Evolutionary conservation across 2,113 vertebrate species (phyloP).

Genomic region (Pseudonaja textilis): DNA sequence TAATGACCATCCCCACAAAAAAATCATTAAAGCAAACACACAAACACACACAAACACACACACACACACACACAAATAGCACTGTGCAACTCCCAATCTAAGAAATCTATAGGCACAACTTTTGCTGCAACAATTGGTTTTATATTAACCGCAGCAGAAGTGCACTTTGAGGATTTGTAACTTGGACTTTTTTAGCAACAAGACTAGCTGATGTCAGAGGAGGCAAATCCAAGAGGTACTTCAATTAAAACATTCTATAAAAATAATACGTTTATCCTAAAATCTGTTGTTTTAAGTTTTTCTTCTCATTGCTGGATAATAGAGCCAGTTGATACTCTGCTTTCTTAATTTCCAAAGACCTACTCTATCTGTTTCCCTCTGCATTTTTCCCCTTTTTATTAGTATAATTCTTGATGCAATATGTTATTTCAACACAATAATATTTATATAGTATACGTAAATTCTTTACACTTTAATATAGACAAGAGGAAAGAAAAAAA

Average conservation of each 20-base stretch:
- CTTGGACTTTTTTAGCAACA: background rate
- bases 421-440: background rate
- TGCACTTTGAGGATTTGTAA: background rate
- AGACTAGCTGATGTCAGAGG: background rate
- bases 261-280: background rate
- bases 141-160: background rate
- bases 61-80: slow-evolving; percentile 1
- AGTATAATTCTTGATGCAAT: background rate
- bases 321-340: background rate
- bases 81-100: slow-evolving; percentile 28
- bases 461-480: background rate
- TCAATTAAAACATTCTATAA: background rate
- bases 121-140: background rate
- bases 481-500: background rate
- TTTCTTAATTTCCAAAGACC: background rate
- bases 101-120: slow-evolving; percentile 34
- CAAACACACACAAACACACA: background rate
- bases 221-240: background rate
- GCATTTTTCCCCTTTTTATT: background rate
- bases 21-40: slow-evolving; percentile 24
- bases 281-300: background rate
- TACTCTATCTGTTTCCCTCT: background rate
- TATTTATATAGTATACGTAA: background rate
- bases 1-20: background rate
- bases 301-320: background rate